Evolutionary conservation across 2,113 vertebrate species (phyloP).

Genomic region (Otolemur garnettii): DNA sequence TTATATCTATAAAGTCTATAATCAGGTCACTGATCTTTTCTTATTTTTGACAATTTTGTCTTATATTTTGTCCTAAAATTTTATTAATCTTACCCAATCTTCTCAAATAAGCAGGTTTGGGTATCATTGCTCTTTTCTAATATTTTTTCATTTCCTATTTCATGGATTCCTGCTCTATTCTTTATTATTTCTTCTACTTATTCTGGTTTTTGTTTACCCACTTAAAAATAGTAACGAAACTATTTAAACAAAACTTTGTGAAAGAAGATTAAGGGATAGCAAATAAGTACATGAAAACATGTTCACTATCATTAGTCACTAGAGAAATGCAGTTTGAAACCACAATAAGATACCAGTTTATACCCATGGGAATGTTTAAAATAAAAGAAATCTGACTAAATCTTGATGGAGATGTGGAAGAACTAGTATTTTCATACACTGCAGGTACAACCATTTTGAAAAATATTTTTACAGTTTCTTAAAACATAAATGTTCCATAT

Average conservation of each 20-base stretch:
- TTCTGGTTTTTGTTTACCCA: not conserved
- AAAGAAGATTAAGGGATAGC: not conserved
- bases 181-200: not conserved
- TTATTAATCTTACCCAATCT: not conserved
- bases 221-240: not conserved
- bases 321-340: not conserved
- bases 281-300: not conserved
- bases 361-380: not conserved
- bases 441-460: not conserved
- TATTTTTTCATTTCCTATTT: conserved; percentile 40
- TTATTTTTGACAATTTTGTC: not conserved
- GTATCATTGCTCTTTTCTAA: not conserved
- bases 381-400: not conserved
- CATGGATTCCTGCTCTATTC: not conserved
- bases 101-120: conserved; percentile 17
- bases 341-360: not conserved
- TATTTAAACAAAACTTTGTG: not conserved
- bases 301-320: not conserved
- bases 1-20: not conserved
- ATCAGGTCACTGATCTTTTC: not conserved
- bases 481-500: not conserved
- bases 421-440: not conserved
- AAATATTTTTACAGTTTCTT: not conserved
- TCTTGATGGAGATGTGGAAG: not conserved
- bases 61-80: not conserved